Evolutionary conservation across 64 coral and sea anemone genomes (phyloP).

Genomic region (Montipora foliosa): DNA sequence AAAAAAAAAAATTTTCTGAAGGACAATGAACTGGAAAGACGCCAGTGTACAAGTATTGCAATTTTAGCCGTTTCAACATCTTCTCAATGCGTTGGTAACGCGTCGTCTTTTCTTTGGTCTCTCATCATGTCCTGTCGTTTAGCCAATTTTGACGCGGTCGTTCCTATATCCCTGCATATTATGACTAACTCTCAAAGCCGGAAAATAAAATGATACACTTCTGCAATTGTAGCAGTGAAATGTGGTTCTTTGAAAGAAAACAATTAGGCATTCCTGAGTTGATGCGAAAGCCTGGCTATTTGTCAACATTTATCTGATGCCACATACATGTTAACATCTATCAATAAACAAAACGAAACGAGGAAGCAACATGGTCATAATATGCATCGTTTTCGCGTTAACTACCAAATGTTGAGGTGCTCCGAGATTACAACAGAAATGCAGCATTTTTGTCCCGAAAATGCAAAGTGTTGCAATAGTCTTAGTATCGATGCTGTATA

Average conservation of each 20-base stretch:
- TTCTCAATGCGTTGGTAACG: neutral
- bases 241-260: neutral
- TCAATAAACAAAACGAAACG: no score
- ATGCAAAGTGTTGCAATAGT: no score
- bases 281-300: neutral
- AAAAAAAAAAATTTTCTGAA: neutral
- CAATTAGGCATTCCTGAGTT: constrained; percentile 37
- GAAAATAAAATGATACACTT: neutral
- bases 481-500: no score
- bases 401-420: no score
- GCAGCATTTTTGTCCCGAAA: no score
- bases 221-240: neutral
- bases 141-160: neutral
- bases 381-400: no score
- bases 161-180: neutral
- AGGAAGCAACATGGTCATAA: no score
- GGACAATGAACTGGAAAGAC: neutral
- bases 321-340: no score
- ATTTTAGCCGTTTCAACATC: neutral
- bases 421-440: no score
- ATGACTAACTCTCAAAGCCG: neutral
- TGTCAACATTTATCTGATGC: neutral
- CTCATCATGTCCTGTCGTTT: neutral
- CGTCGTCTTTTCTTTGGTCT: neutral
- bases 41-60: neutral